phyloP scores from a whole-genome alignment of 2,113 vertebrate genomes.

The Mirza zaza region DNA sequence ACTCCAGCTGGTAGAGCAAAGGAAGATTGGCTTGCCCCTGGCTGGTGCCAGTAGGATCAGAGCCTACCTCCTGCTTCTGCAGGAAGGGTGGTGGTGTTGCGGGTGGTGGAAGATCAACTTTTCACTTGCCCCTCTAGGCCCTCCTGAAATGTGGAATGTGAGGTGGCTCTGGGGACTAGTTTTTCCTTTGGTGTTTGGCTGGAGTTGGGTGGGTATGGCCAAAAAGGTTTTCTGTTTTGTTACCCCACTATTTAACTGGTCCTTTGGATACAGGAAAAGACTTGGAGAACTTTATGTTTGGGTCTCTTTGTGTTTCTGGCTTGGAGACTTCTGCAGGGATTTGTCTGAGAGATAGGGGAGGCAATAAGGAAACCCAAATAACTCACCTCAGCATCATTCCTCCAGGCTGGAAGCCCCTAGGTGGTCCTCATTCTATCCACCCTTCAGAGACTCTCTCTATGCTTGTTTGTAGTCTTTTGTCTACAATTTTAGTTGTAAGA shows the following conservation, averaged over 20 bases:
- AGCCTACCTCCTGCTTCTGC: not conserved
- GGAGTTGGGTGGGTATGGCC: too few relatives aligned
- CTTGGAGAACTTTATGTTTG: not conserved
- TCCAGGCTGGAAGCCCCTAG: not conserved
- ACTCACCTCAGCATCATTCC: too few relatives aligned
- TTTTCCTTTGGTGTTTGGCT: not conserved
- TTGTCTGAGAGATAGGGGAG: not conserved
- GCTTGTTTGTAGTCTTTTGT: not conserved
- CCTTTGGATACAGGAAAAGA: not conserved
- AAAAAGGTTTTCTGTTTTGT: not conserved
- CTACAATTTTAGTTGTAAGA: not conserved
- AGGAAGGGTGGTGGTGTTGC: not conserved
- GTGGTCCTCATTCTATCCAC: not conserved
- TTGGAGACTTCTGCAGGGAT: not conserved
- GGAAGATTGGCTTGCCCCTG: not conserved
- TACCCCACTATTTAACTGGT: too few relatives aligned
- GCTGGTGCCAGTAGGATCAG: not conserved
- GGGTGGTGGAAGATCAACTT: not conserved
- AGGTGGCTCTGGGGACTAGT: accelerated
- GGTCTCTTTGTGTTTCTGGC: not conserved
- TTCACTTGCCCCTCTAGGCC: not conserved
- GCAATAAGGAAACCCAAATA: not conserved
- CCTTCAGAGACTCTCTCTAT: not conserved
- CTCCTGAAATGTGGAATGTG: not conserved
- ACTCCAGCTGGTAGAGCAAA: not conserved